Conservation (phyloP, 2,888 invertebrate genomes). For the Elgonia sp. region DNA sequence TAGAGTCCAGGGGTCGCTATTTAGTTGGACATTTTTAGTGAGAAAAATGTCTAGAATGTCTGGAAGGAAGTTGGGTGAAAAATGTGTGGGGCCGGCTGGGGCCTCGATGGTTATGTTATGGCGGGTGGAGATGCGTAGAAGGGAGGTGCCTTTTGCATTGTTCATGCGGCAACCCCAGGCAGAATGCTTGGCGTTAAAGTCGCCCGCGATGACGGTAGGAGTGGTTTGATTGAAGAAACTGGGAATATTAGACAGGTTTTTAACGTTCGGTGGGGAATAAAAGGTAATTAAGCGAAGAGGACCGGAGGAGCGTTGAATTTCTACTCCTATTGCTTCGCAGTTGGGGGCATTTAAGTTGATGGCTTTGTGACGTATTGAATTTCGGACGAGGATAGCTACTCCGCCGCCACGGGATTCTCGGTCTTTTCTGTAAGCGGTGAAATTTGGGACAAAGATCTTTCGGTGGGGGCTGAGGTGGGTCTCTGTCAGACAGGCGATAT, state of each 20-base stretch:
- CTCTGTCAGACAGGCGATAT: neutral
- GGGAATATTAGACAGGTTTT: neutral
- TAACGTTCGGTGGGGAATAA: neutral
- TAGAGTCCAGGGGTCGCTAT: no score
- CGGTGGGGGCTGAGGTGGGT: neutral
- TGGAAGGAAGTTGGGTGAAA: no score
- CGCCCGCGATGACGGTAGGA: neutral
- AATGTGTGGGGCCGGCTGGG: no score
- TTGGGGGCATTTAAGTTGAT: no score
- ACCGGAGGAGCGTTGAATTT: no score
- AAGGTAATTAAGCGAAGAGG: no score
- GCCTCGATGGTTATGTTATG: neutral
- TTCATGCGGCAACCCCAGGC: neutral
- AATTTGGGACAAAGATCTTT: neutral
- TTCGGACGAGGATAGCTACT: neutral
- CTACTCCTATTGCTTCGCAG: no score
- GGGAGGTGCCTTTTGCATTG: neutral
- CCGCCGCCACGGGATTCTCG: neutral
- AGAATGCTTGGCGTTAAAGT: constrained; percentile 20
- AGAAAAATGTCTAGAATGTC: no score
- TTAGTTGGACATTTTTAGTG: no score
- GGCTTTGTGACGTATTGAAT: neutral
- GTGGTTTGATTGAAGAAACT: neutral
- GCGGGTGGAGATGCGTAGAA: neutral
- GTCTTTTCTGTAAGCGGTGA: neutral